A percentile compares a stretch with the other conserved stretches of the same genome.
phyloP scores from a whole-genome alignment of 2,888 invertebrate species.

The Tetranychus truncatus region DNA sequence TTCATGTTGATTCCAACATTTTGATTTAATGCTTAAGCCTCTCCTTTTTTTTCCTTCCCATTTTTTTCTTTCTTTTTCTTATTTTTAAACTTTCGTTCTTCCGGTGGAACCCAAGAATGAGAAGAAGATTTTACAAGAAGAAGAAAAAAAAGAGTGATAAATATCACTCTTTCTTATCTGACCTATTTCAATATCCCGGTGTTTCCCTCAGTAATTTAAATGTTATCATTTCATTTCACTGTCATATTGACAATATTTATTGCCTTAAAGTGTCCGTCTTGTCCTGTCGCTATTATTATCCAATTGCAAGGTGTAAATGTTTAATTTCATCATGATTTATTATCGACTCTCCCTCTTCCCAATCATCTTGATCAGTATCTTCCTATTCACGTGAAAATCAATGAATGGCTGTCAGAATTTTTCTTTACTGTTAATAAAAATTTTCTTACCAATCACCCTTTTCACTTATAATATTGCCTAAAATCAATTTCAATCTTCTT shows the following conservation, averaged over 20 bases:
- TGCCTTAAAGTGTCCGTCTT: background rate
- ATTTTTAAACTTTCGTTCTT: conserved; percentile 13
- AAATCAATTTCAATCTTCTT: too few species aligned
- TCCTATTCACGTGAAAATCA: too few species aligned
- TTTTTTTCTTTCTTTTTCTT: conserved; percentile 3
- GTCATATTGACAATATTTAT: background rate
- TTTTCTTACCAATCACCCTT: too few species aligned
- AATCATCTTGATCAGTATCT: too few species aligned
- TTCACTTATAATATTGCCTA: too few species aligned
- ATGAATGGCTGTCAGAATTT: too few species aligned
- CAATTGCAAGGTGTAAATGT: too few species aligned
- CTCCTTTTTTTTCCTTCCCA: conserved; percentile 8
- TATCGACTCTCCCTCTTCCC: too few species aligned
- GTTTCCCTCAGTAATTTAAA: background rate
- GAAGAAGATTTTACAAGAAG: background rate
- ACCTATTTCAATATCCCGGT: background rate
- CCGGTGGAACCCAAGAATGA: conserved; percentile 10
- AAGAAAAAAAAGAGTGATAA: background rate
- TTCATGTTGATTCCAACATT: background rate
- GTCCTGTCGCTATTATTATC: too few species aligned
- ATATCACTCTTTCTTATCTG: background rate
- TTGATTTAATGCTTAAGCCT: conserved; percentile 10
- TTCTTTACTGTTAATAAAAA: too few species aligned
- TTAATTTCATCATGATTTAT: too few species aligned
- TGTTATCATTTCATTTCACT: background rate